Percentiles rank a stretch among this genome's conserved stretches.
phyloP scores from a whole-genome alignment of 1,140 invertebrate genomes.

The Apis cerana region DNA sequence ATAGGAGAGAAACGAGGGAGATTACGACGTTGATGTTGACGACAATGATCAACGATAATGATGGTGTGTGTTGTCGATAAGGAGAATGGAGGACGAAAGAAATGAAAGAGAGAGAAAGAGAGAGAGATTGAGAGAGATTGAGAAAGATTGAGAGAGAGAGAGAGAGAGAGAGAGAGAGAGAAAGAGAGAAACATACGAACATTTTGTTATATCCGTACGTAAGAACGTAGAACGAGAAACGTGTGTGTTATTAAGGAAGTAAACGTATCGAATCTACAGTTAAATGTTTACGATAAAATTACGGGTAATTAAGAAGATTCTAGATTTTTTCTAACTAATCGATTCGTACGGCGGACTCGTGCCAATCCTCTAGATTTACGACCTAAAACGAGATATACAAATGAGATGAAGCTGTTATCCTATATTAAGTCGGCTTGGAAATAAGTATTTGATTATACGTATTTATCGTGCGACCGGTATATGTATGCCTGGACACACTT shows the following conservation, averaged over 20 bases:
- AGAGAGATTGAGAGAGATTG: background rate
- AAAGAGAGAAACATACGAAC: conserved; percentile 51
- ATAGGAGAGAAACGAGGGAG: background rate
- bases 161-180: background rate
- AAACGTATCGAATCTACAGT: conserved; percentile 77
- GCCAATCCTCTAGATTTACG: conserved; percentile 74
- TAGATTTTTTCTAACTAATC: conserved; percentile 80
- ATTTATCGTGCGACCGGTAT: conserved; percentile 54
- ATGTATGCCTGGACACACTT: background rate
- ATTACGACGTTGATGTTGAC: conserved; percentile 1
- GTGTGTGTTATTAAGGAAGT: conserved; percentile 62
- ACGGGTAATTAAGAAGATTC: conserved; percentile 81
- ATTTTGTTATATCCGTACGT: conserved; percentile 75
- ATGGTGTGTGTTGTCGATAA: background rate
- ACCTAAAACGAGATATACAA: conserved; percentile 67
- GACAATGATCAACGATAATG: conserved; percentile 6
- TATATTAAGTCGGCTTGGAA: conserved; percentile 68
- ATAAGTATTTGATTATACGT: conserved; percentile 68
- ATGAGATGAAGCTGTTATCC: conserved; percentile 63
- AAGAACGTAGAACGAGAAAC: conserved; percentile 59
- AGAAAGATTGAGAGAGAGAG: background rate
- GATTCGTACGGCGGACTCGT: conserved; percentile 73
- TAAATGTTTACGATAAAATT: conserved; percentile 81
- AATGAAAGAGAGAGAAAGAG: no score
- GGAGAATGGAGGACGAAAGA: conserved; percentile 17